phyloP scores from a whole-genome alignment of 2,113 vertebrate genomes.

The Callionymus lyra region DNA sequence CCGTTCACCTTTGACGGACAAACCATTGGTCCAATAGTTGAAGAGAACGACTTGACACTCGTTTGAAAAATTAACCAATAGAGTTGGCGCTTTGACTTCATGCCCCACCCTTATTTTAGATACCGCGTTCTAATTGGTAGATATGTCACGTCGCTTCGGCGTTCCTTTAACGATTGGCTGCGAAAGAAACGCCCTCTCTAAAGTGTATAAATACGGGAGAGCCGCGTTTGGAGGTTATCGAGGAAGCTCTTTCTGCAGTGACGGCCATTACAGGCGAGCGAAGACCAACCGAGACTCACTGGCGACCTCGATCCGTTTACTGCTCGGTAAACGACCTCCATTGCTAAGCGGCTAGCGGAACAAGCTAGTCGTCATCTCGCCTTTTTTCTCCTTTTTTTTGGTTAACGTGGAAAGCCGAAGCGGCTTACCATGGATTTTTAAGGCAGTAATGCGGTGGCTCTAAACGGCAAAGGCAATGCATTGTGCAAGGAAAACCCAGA shows the following conservation, averaged over 20 bases:
- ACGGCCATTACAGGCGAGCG: neutral
- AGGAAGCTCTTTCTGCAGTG: neutral
- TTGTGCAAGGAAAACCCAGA: slow-evolving; percentile 40
- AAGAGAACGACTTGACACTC: fast-evolving
- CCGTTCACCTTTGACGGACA: slow-evolving; percentile 2
- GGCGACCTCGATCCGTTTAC: no score
- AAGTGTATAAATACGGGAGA: slow-evolving; percentile 20
- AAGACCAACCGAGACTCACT: no score
- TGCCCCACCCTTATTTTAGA: slow-evolving; percentile 8
- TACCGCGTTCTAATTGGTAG: slow-evolving; percentile 26
- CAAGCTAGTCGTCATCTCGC: slow-evolving; percentile 22
- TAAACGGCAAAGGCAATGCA: slow-evolving; percentile 67
- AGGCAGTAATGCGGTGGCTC: slow-evolving; percentile 58
- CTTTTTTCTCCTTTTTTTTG: neutral
- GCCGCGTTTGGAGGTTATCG: slow-evolving; percentile 14
- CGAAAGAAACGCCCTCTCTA: fast-evolving
- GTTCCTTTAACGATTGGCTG: neutral
- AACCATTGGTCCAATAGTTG: slow-evolving; percentile 3
- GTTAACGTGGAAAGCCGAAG: slow-evolving; percentile 22
- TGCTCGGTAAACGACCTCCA: neutral
- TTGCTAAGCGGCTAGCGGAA: slow-evolving; percentile 4
- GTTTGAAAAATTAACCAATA: slow-evolving; percentile 23
- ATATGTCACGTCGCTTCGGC: neutral
- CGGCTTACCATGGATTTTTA: slow-evolving; percentile 65
- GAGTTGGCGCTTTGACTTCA: fast-evolving